These are phyloP conservation scores for Coracias cyanogaster DNA, from an alignment of 2,797 vertebrate genomes.

Conservation along the genomic window DNA sequence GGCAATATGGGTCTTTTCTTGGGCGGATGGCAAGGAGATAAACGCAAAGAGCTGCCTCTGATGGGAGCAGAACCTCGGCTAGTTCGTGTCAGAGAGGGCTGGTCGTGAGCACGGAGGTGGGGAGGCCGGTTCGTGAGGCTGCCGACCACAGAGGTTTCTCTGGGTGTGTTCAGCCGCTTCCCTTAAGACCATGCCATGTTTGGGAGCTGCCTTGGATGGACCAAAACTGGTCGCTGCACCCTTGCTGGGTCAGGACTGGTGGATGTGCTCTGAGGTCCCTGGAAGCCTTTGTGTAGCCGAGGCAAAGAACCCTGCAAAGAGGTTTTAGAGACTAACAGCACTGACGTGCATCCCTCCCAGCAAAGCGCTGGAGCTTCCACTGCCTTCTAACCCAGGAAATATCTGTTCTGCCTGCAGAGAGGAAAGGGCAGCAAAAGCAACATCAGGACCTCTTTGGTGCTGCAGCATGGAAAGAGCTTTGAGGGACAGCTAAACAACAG, in stretches of 20 bases:
- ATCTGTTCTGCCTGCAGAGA: neutral
- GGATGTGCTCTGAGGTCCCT: neutral
- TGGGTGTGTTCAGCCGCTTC: neutral
- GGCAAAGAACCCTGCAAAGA: neutral
- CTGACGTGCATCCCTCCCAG: neutral
- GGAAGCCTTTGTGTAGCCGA: rapidly evolving
- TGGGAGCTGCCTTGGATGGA: neutral
- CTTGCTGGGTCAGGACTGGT: neutral
- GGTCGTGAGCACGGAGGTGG: neutral
- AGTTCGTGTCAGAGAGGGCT: neutral
- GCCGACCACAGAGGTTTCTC: neutral
- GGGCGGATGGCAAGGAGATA: neutral
- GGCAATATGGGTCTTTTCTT: neutral
- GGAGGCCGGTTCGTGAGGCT: neutral
- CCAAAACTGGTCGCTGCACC: neutral
- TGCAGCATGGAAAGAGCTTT: neutral
- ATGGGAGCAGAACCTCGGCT: neutral
- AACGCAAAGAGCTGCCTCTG: neutral
- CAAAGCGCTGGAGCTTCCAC: neutral
- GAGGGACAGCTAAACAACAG: neutral
- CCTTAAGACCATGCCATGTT: neutral
- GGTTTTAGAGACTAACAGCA: neutral
- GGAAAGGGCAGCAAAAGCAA: neutral
- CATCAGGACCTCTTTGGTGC: rapidly evolving
- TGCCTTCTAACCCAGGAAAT: neutral